Base-by-base conservation (phyloP, 2,113 vertebrate genomes). In the Cynoglossus semilaevis region DNA sequence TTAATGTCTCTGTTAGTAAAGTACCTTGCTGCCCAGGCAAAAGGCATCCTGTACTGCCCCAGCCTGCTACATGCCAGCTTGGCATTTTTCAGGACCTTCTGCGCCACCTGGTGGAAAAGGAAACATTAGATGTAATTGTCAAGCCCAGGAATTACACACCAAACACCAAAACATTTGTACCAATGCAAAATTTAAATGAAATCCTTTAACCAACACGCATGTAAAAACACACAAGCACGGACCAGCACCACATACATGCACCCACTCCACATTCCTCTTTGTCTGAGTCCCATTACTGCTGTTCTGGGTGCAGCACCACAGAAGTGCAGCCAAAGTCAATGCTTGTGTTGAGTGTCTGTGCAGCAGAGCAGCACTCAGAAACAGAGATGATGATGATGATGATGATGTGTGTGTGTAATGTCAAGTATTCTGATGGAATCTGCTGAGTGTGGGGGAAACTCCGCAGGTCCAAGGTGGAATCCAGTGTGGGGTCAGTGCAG, bases 21-120 rank as follows among this genome's bases (percentile, higher is more conserved):
- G 17, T 90, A 99, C 97, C 96, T 94, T 61, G 96, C 95, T 77
- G 96, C 94, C 97, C 97, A 99, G 9, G 95, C 97, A 81, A 99
- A 98, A 37, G 97, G 96, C 97, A 99, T 99, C 77, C 92, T 88
- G 67, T 98, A 98, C 59, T 96, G 95, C 45, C 96, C 96, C 38
- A 99, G 87, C 54, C 96, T 91, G 67, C 91, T 90, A 71, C 97
- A 99, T 13, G 95, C 93, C 79, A 96, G 91, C 73, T 97, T 99
- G 71, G 94, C 96, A 2, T 98, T 98, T 89, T 98, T 99, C 86
- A 98, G 84, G 79, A 98, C 97, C 80, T 99, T 99, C 86, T 95
- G 97, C 54, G 97, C 96, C 77, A 91, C 93, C 97, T 99, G 75
- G 93, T 90, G 80, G 59, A 82, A 85, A 56, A 72, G 84, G 15